Evolutionary conservation across 2,113 vertebrate genomes (phyloP).

Genomic region (Caretta caretta): DNA sequence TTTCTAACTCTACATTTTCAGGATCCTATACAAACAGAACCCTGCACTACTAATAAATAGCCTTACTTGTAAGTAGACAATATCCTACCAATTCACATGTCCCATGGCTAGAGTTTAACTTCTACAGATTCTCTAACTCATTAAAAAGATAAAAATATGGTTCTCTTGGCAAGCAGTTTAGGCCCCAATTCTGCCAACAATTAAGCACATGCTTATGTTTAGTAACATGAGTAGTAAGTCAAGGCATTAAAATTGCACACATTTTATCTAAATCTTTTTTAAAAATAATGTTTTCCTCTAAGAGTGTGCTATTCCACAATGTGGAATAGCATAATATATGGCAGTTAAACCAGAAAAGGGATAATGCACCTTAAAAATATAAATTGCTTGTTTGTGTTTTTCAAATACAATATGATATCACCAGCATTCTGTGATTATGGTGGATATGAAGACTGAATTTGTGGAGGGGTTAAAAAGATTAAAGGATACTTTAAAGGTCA

Average conservation of each 20-base stretch:
- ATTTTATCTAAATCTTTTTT: background rate
- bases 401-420: slow-evolving; percentile 38
- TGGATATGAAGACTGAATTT: background rate
- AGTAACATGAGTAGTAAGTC: background rate
- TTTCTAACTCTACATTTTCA: background rate
- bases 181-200: background rate
- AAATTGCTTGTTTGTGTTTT: slow-evolving; percentile 7
- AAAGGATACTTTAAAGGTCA: slow-evolving; percentile 70
- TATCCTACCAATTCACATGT: background rate
- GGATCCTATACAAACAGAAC: background rate
- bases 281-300: background rate
- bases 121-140: background rate
- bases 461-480: background rate
- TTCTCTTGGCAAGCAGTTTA: background rate
- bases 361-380: slow-evolving; percentile 52
- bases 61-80: background rate
- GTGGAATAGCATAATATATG: background rate
- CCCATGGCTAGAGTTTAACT: background rate
- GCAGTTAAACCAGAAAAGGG: slow-evolving; percentile 60
- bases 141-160: background rate
- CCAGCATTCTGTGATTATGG: slow-evolving; percentile 46
- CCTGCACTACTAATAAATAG: background rate
- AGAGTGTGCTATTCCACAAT: background rate
- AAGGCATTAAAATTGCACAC: background rate
- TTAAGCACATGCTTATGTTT: background rate